Conservation (phyloP, 2,113 vertebrate genomes). For the Catharus bicknelli region DNA sequence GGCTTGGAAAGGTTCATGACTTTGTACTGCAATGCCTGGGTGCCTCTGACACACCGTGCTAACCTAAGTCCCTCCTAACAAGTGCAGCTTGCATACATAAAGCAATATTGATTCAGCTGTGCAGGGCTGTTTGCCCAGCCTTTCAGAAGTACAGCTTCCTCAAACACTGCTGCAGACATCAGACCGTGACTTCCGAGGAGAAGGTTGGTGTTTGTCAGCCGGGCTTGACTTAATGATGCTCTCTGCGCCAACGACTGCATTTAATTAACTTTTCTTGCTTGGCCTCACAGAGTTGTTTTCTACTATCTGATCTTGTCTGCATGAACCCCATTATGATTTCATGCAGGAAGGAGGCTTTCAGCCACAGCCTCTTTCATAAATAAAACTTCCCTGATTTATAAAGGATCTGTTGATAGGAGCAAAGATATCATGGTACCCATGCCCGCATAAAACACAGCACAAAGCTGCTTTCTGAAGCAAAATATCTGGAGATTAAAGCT, state of each 20-base stretch:
- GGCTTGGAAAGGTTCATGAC: background rate
- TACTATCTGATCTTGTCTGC: slow-evolving; percentile 19
- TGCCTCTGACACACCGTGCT: background rate
- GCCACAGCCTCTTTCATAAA: background rate
- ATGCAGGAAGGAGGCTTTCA: background rate
- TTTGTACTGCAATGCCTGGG: background rate
- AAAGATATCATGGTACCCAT: background rate
- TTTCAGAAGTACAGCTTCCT: background rate
- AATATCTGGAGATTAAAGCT: slow-evolving; percentile 5
- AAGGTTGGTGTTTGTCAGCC: slow-evolving; percentile 1
- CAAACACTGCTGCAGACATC: slow-evolving; percentile 25
- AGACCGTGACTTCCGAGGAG: background rate
- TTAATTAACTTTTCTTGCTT: slow-evolving; percentile 57
- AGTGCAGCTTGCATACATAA: slow-evolving; percentile 28
- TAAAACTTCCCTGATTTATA: background rate
- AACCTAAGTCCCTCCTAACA: background rate
- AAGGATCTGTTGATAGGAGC: background rate
- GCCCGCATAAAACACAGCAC: background rate
- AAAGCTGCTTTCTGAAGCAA: slow-evolving; percentile 14
- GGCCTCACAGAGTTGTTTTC: slow-evolving; percentile 45
- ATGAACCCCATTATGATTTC: slow-evolving; percentile 1
- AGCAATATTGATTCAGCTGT: slow-evolving; percentile 43
- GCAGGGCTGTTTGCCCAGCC: slow-evolving; percentile 23
- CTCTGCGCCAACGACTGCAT: background rate
- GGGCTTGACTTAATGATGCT: slow-evolving; percentile 19